Percentiles rank a stretch among this genome's conserved stretches.
These are phyloP conservation scores for Plutomurus gul DNA, from an alignment of 1,140 invertebrate genomes.

Conservation along the genomic window DNA sequence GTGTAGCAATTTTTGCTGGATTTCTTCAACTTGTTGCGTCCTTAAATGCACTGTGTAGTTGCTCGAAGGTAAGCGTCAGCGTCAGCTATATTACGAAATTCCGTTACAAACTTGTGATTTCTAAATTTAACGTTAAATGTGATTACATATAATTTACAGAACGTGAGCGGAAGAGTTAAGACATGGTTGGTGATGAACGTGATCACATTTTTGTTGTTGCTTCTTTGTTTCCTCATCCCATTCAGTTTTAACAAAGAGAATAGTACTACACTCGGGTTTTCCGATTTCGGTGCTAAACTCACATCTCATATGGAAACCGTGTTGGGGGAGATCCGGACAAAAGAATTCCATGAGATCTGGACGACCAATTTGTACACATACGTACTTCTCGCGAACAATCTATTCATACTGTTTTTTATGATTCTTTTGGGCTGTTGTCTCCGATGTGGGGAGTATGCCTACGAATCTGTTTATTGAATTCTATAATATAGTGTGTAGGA, in stretches of 20 bases:
- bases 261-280: background rate
- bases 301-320: background rate
- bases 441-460: constrained; percentile 10
- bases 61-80: background rate
- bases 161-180: background rate
- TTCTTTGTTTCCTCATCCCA: background rate
- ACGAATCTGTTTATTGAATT: constrained; percentile 3
- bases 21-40: constrained; percentile 8
- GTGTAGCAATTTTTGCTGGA: background rate
- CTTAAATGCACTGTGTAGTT: constrained; percentile 7
- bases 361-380: background rate
- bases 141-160: background rate
- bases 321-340: background rate
- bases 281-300: background rate
- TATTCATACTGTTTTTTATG: background rate
- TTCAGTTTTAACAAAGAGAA: background rate
- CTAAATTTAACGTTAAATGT: background rate
- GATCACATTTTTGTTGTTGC: background rate
- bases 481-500: too few species aligned
- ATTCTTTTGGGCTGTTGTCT: constrained; percentile 4
- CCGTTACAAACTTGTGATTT: too few species aligned
- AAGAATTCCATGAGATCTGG: background rate
- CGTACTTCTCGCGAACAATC: background rate
- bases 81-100: too few species aligned
- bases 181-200: background rate